These are phyloP conservation scores for Patella depressa DNA, from an alignment of 2,888 invertebrate genomes.

Conservation along the genomic window DNA sequence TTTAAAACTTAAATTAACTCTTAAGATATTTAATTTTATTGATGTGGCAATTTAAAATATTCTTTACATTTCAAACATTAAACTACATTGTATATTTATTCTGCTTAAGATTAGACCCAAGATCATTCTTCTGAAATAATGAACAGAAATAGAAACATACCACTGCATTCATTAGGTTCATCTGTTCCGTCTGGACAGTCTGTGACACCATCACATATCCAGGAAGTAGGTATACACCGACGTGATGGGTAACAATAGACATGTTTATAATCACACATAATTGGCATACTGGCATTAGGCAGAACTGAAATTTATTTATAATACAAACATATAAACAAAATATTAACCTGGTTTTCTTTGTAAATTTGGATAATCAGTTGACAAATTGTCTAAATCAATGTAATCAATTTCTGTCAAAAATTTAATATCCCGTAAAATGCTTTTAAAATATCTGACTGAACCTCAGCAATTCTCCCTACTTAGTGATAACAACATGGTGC, in stretches of 20 bases:
- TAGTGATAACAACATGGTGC: too few species aligned
- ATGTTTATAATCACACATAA: conserved; percentile 39
- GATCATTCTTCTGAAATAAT: too few species aligned
- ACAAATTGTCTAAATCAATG: neutral
- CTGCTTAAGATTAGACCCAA: too few species aligned
- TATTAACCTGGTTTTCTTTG: neutral
- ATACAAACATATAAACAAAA: neutral
- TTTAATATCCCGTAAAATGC: too few species aligned
- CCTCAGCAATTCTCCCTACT: too few species aligned
- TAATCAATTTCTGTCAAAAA: neutral
- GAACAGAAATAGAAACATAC: neutral
- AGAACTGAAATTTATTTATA: neutral
- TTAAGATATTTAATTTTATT: too few species aligned
- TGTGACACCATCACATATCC: conserved; percentile 52
- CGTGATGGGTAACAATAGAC: conserved; percentile 44
- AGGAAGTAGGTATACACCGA: conserved; percentile 49
- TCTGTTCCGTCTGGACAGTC: conserved; percentile 56
- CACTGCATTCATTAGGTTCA: conserved; percentile 41
- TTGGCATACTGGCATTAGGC: conserved; percentile 24
- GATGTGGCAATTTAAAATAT: too few species aligned
- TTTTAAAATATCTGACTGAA: too few species aligned
- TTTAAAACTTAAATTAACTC: too few species aligned
- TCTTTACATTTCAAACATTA: too few species aligned
- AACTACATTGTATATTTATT: too few species aligned
- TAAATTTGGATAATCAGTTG: neutral